These are phyloP conservation scores for Colletes gigas DNA, from an alignment of 1,140 invertebrate species.

Conservation along the genomic window DNA sequence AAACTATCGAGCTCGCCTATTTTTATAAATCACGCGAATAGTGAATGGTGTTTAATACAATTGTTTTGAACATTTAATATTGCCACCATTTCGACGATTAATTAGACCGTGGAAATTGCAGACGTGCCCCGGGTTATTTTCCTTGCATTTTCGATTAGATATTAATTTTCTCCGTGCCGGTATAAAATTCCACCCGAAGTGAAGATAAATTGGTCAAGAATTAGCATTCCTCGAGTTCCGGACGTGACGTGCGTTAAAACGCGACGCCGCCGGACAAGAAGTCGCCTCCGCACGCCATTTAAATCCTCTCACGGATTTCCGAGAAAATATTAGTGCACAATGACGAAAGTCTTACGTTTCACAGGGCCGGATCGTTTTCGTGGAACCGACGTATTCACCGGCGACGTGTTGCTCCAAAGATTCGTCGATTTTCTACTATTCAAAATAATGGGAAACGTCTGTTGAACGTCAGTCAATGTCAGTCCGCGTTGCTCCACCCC, in stretches of 20 bases:
- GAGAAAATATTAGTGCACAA: conserved; percentile 40
- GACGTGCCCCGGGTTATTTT: neutral
- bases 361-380: conserved; percentile 14
- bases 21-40: too few species aligned
- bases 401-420: conserved; percentile 37
- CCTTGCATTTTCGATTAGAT: neutral
- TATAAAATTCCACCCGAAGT: neutral
- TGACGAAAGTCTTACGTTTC: conserved; percentile 45
- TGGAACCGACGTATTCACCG: conserved; percentile 29
- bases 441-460: conserved; percentile 76
- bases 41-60: too few species aligned
- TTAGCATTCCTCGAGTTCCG: neutral
- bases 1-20: too few species aligned
- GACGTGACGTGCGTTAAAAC: neutral
- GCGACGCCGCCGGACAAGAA: neutral
- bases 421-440: conserved; percentile 71
- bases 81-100: too few species aligned
- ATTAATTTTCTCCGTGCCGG: neutral
- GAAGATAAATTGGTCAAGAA: neutral
- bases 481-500: conserved; percentile 51
- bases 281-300: neutral
- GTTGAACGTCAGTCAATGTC: conserved; percentile 75
- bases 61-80: too few species aligned
- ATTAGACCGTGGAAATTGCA: too few species aligned
- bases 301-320: conserved; percentile 26